Percentiles rank a stretch among this genome's conserved stretches.
These are phyloP conservation scores for Peribatodes rhomboidaria DNA, from an alignment of 2,888 invertebrate genomes.

Conservation along the genomic window DNA sequence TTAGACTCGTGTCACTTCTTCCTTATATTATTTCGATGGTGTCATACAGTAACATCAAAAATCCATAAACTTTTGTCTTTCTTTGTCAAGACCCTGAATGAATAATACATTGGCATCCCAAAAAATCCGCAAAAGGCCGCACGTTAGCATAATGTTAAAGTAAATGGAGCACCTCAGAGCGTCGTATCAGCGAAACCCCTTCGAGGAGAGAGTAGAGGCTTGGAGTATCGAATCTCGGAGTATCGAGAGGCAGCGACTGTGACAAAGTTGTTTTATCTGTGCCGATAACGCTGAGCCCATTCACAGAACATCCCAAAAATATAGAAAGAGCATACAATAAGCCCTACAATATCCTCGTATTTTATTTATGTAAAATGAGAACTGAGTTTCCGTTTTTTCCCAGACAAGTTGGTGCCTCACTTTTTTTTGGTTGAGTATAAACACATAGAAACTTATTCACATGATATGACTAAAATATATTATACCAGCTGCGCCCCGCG, in stretches of 20 bases:
- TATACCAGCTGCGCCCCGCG: too few relatives aligned
- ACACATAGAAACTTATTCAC: too few relatives aligned
- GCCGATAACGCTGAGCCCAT: constrained; percentile 61
- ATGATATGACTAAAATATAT: too few relatives aligned
- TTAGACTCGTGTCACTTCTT: too few relatives aligned
- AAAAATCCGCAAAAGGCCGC: constrained; percentile 66
- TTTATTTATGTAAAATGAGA: background rate
- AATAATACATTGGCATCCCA: constrained; percentile 34
- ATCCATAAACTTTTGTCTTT: constrained; percentile 7
- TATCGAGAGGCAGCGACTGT: constrained; percentile 64
- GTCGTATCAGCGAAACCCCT: constrained; percentile 61
- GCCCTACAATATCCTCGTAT: background rate
- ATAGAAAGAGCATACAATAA: background rate
- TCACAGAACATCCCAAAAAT: background rate
- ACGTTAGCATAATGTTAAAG: constrained; percentile 77
- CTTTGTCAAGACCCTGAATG: constrained; percentile 18
- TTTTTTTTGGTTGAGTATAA: too few relatives aligned
- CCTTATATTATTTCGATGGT: too few relatives aligned
- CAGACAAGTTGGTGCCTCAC: too few relatives aligned
- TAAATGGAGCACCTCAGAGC: constrained; percentile 72
- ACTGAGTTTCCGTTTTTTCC: too few relatives aligned
- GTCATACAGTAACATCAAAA: background rate
- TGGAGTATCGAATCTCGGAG: constrained; percentile 5
- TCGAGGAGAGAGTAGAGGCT: constrained; percentile 44
- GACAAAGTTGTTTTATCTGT: constrained; percentile 82